Evolutionary conservation across 2,113 vertebrate species (phyloP).

Genomic region (Origma solitaria): DNA sequence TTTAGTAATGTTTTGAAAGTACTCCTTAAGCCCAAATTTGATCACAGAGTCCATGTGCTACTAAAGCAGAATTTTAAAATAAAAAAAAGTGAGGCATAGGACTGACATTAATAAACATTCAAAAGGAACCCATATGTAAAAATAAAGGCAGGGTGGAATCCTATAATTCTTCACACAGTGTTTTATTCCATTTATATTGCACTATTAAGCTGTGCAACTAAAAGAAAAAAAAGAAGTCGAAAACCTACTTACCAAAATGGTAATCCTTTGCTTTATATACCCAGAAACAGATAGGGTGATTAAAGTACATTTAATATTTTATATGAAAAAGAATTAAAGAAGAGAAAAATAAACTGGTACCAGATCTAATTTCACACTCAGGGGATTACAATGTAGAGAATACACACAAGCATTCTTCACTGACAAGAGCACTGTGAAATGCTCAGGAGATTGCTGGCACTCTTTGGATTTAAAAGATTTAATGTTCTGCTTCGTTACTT

Average conservation of each 20-base stretch:
- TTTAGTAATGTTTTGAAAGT: background rate
- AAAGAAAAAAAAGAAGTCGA: background rate
- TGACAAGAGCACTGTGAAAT: background rate
- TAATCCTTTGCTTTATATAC: background rate
- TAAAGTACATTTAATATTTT: background rate
- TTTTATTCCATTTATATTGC: background rate
- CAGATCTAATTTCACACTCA: constrained; percentile 42
- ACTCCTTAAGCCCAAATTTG: background rate
- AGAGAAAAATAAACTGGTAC: background rate
- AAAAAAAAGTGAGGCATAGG: background rate
- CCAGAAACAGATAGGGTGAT: background rate
- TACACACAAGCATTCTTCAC: constrained; percentile 9
- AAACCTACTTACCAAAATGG: background rate
- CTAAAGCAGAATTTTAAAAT: background rate
- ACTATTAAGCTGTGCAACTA: background rate
- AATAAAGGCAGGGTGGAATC: background rate
- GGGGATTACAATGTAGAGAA: constrained; percentile 29
- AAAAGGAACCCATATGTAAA: background rate
- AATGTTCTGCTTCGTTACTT: constrained; percentile 38
- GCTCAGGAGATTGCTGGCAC: background rate
- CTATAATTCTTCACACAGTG: background rate
- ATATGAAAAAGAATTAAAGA: constrained; percentile 6
- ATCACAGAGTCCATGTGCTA: background rate
- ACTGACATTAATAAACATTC: background rate
- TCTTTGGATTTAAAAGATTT: constrained; percentile 30